These are phyloP conservation scores for Bradypodion ventrale DNA, from an alignment of 2,797 vertebrate genomes.

Conservation along the genomic window DNA sequence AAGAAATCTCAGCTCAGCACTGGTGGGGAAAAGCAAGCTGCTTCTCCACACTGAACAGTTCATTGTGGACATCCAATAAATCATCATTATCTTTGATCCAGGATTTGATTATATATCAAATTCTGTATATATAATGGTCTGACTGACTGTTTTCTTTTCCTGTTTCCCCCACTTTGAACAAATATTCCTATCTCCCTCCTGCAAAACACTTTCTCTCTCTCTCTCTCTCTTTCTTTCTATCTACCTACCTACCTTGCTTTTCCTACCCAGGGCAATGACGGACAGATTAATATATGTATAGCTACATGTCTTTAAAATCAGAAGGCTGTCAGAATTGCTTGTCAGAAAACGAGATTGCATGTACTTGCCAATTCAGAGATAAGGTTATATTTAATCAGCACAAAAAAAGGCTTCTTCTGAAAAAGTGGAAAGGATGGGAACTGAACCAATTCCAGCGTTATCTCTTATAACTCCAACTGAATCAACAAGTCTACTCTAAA, in stretches of 20 bases:
- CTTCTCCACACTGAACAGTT: not conserved
- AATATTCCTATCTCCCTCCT: conserved; percentile 69
- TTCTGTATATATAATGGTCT: not conserved
- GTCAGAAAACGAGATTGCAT: conserved; percentile 94
- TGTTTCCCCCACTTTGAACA: conserved; percentile 74
- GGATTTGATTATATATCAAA: not conserved
- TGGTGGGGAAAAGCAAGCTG: not conserved
- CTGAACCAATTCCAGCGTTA: no score
- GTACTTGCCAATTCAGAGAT: conserved; percentile 91
- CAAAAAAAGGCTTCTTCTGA: conserved; percentile 82
- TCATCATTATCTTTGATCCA: not conserved
- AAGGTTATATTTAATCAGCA: conserved; percentile 92
- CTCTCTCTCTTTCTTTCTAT: no score
- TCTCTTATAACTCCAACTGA: no score
- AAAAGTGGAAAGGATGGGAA: conserved; percentile 70
- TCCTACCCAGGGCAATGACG: conserved; percentile 82
- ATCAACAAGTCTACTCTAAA: no score
- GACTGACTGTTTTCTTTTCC: conserved; percentile 49
- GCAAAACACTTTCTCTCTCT: conserved; percentile 68
- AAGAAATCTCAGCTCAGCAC: not conserved
- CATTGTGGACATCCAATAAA: not conserved
- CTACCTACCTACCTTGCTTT: no score
- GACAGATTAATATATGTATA: conserved; percentile 99
- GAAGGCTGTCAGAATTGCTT: conserved; percentile 93
- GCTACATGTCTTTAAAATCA: conserved; percentile 92